phyloP scores from a whole-genome alignment of 2,797 vertebrate species.

The Percopsis omiscomaycus region DNA sequence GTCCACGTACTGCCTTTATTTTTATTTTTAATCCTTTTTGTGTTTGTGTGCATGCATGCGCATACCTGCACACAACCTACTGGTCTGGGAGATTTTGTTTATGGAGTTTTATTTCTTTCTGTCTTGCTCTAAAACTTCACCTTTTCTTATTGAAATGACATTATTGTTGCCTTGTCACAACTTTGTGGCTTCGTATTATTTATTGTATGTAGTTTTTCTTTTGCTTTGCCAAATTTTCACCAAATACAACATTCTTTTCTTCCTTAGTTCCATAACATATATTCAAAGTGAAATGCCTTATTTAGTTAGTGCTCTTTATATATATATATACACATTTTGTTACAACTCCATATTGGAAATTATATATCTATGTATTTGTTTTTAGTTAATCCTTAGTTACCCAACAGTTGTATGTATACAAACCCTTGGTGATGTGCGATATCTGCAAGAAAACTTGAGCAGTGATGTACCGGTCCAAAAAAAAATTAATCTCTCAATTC shows the following conservation, averaged over 20 bases:
- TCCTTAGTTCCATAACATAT: conserved; percentile 55
- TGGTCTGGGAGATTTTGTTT: conserved; percentile 46
- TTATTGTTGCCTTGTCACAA: conserved; percentile 80
- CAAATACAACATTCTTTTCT: conserved; percentile 49
- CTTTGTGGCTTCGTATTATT: conserved; percentile 75
- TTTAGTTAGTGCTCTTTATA: conserved; percentile 69
- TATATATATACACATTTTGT: conserved; percentile 51
- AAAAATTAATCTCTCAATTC: background rate
- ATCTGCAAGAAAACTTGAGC: conserved; percentile 18
- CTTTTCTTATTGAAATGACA: conserved; percentile 51
- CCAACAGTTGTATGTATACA: conserved; percentile 44
- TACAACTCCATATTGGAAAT: conserved; percentile 66
- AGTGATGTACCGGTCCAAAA: conserved; percentile 25
- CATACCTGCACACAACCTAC: conserved; percentile 52
- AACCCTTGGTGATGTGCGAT: conserved; percentile 39
- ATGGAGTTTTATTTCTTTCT: conserved; percentile 55
- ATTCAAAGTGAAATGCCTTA: conserved; percentile 77
- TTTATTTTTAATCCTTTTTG: conserved; percentile 38
- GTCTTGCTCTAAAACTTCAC: conserved; percentile 61
- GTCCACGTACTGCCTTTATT: conserved; percentile 51
- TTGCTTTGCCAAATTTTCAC: conserved; percentile 59
- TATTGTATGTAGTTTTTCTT: conserved; percentile 59
- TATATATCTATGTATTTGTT: conserved; percentile 55
- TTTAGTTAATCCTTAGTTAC: conserved; percentile 44
- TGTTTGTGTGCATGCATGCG: conserved; percentile 62